These are phyloP conservation scores for Pogonomyrmex californicus DNA, from an alignment of 1,140 invertebrate genomes.

Conservation along the genomic window DNA sequence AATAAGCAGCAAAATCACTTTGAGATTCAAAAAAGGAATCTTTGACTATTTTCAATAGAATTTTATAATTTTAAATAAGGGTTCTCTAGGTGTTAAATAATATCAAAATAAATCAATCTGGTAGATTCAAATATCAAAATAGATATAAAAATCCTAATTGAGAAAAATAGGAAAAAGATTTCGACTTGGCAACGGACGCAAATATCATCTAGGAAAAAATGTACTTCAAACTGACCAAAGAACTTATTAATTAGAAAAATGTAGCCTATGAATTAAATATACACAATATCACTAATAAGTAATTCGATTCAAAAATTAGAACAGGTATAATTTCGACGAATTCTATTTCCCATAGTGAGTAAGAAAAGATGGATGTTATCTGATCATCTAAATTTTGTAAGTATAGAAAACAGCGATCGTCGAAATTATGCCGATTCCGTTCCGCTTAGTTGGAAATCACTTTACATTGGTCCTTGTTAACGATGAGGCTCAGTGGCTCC, in stretches of 20 bases:
- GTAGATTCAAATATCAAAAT: too few relatives aligned
- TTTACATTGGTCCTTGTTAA: conserved; percentile 86
- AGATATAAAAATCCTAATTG: neutral
- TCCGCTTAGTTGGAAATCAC: conserved; percentile 41
- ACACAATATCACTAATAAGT: neutral
- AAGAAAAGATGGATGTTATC: neutral
- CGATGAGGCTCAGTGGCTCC: conserved; percentile 86
- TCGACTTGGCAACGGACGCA: neutral
- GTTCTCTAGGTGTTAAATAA: too few relatives aligned
- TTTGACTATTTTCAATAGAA: too few relatives aligned
- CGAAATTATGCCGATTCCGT: conserved; percentile 4
- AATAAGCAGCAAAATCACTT: too few relatives aligned
- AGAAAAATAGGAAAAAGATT: neutral
- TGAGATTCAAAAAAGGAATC: too few relatives aligned
- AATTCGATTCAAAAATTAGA: neutral
- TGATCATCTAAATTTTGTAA: neutral
- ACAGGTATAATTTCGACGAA: conserved; percentile 4
- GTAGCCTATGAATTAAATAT: neutral
- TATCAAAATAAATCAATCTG: too few relatives aligned
- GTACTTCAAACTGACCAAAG: neutral
- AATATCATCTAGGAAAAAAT: neutral
- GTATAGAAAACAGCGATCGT: neutral
- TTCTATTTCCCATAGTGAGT: neutral
- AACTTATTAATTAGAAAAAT: neutral
- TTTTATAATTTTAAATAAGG: too few relatives aligned